Conservation (phyloP, 2,888 invertebrate species). For the Gastrophysa polygoni region DNA sequence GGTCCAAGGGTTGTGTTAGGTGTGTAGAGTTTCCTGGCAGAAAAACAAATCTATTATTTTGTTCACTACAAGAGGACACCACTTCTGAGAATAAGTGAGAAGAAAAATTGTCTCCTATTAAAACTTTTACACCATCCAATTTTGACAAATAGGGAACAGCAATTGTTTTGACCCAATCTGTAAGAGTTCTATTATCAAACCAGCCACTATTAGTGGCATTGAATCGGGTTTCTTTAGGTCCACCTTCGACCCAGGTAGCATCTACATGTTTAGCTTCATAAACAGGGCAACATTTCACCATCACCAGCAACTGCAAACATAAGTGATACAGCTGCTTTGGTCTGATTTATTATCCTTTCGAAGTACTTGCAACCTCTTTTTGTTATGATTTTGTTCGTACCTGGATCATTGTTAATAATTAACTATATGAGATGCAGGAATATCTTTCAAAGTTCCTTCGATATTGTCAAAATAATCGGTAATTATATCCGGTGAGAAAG, state of each 20-base stretch:
- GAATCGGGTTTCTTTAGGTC: conserved; percentile 10
- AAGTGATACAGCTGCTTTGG: conserved; percentile 6
- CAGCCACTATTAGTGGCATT: conserved; percentile 1
- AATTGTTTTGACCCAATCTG: conserved; percentile 4
- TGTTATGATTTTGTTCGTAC: conserved; percentile 32
- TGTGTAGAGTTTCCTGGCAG: neutral
- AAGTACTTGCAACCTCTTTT: conserved; percentile 41
- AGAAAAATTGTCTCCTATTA: neutral
- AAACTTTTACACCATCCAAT: conserved; percentile 5
- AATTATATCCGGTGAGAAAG: conserved; percentile 6
- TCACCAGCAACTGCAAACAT: conserved; percentile 16
- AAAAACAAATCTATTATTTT: conserved; percentile 4
- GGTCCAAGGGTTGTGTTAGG: conserved; percentile 13
- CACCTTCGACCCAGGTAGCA: conserved; percentile 12
- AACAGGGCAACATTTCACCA: conserved; percentile 3
- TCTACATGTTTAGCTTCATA: conserved; percentile 4
- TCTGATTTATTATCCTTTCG: conserved; percentile 40
- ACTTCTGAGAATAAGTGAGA: conserved; percentile 7
- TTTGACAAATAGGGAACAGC: conserved; percentile 4
- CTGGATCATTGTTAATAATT: conserved; percentile 44
- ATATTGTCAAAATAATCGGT: conserved; percentile 17
- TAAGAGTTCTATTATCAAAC: conserved; percentile 9
- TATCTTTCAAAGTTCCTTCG: conserved; percentile 10
- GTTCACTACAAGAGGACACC: conserved; percentile 4
- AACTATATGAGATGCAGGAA: conserved; percentile 36